Evolutionary conservation across 2,888 invertebrate genomes (phyloP).

Genomic region (Acrobasis repandana): DNA sequence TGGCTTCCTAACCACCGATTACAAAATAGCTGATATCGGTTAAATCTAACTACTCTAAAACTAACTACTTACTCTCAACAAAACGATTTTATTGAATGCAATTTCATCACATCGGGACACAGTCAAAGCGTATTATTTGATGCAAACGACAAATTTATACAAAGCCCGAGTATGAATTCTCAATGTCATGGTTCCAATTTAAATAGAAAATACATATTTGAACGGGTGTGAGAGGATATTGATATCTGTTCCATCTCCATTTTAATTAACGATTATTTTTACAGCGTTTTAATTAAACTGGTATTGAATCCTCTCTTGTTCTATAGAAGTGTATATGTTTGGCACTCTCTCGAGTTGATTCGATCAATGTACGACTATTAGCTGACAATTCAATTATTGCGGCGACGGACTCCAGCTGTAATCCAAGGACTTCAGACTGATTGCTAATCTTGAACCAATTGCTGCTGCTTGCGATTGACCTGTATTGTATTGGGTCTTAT

Average conservation of each 20-base stretch:
- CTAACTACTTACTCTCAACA: too few species aligned
- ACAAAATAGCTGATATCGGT: neutral
- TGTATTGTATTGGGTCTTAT: neutral
- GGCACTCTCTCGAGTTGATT: neutral
- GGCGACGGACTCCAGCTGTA: conserved; percentile 2
- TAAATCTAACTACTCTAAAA: neutral
- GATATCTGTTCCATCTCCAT: neutral
- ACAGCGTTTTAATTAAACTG: neutral
- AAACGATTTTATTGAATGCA: neutral
- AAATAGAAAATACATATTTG: neutral
- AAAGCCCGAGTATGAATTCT: neutral
- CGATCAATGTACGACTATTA: conserved; percentile 2
- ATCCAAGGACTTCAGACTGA: conserved; percentile 5
- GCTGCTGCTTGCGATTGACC: conserved; percentile 30
- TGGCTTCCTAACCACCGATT: too few species aligned
- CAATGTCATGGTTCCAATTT: neutral
- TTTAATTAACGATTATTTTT: neutral
- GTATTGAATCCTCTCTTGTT: neutral
- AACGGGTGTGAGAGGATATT: neutral
- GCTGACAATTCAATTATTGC: conserved; percentile 13
- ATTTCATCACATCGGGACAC: neutral
- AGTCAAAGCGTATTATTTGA: neutral
- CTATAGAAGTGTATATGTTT: neutral
- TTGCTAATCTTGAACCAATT: conserved; percentile 28
- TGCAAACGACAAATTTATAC: neutral